Percentiles rank a stretch among this genome's conserved stretches.
These are phyloP conservation scores for Thunnus albacares DNA, from an alignment of 2,797 vertebrate genomes.

Conservation along the genomic window DNA sequence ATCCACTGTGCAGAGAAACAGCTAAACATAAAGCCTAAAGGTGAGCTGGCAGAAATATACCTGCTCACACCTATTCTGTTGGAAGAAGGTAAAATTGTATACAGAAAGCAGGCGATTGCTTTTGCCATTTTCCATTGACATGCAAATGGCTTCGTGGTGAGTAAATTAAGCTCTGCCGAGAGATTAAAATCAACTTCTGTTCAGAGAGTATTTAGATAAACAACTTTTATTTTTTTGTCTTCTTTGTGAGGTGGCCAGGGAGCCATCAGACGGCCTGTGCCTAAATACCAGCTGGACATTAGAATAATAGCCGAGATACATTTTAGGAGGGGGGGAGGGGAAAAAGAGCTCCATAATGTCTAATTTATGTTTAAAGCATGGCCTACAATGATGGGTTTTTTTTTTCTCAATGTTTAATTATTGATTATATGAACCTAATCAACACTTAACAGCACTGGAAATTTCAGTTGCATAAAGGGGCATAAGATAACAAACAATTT, in stretches of 20 bases:
- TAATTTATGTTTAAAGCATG: slow-evolving; percentile 61
- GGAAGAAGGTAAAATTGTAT: slow-evolving; percentile 62
- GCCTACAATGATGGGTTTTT: slow-evolving; percentile 11
- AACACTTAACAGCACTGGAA: slow-evolving; percentile 1
- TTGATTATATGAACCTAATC: slow-evolving; percentile 16
- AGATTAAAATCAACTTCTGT: slow-evolving; percentile 79
- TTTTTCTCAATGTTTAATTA: slow-evolving; percentile 30
- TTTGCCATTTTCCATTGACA: slow-evolving; percentile 77
- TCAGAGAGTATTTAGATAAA: slow-evolving; percentile 77
- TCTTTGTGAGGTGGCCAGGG: slow-evolving; percentile 68
- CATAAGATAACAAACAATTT: not conserved
- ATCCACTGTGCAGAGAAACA: slow-evolving; percentile 46
- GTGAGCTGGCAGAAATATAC: slow-evolving; percentile 59
- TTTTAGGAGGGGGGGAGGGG: slow-evolving; percentile 54
- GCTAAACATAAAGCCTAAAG: slow-evolving; percentile 61
- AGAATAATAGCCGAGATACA: slow-evolving; percentile 74
- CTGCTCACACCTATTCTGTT: slow-evolving; percentile 64
- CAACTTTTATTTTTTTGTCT: slow-evolving; percentile 72
- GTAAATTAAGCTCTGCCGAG: slow-evolving; percentile 75
- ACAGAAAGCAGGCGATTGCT: slow-evolving; percentile 64
- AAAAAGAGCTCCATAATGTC: slow-evolving; percentile 43
- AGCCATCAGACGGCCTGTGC: slow-evolving; percentile 71
- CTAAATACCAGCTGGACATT: slow-evolving; percentile 81
- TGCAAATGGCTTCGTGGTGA: slow-evolving; percentile 76
- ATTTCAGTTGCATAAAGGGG: slow-evolving; percentile 14